These are phyloP conservation scores for Onychomys torridus DNA, from an alignment of 2,797 vertebrate species.

Conservation along the genomic window DNA sequence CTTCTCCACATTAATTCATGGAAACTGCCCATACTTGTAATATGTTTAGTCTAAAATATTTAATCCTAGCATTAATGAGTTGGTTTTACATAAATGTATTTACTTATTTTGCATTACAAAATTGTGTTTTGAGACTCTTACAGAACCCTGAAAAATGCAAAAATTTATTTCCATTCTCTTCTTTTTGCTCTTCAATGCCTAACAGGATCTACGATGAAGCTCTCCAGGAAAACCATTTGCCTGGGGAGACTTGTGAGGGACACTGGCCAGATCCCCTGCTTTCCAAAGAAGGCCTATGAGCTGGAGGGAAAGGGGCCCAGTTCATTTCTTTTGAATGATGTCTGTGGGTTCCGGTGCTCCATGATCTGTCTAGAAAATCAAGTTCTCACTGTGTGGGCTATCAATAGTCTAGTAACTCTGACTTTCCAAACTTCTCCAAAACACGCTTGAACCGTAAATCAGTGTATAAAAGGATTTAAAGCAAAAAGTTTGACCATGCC, in stretches of 20 bases:
- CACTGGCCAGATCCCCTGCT: conserved; percentile 29
- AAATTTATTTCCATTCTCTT: background rate
- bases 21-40: background rate
- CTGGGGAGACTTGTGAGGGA: background rate
- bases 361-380: conserved; percentile 42
- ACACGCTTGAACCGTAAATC: conserved; percentile 23
- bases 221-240: background rate
- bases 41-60: conserved; percentile 13
- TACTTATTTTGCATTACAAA: background rate
- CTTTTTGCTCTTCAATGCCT: background rate
- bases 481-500: conserved; percentile 1
- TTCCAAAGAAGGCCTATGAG: background rate
- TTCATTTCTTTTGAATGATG: background rate
- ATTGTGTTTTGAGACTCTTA: conserved; percentile 28
- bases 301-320: background rate
- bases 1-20: background rate
- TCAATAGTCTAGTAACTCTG: background rate
- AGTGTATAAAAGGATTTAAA: background rate
- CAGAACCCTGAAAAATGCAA: background rate
- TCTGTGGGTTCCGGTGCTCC: background rate
- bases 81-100: background rate
- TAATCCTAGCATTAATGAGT: background rate
- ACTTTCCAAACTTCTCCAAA: conserved; percentile 39
- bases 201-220: background rate
- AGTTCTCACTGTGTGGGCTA: background rate